These are phyloP conservation scores for Eupelmus urozonus DNA, from an alignment of 2,888 invertebrate species.

Conservation along the genomic window DNA sequence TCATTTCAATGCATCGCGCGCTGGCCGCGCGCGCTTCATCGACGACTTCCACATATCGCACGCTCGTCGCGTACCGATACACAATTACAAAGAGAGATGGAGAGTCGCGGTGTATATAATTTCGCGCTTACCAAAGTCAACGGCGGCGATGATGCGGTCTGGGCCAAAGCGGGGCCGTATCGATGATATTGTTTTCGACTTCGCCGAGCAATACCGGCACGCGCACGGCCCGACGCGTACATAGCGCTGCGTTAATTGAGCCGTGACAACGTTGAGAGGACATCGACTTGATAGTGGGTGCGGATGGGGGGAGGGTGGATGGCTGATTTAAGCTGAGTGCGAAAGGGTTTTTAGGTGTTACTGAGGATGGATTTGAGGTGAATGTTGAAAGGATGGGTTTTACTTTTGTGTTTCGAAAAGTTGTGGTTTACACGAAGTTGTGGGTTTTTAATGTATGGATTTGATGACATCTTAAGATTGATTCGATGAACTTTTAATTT, in stretches of 20 bases:
- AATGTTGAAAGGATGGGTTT: no score
- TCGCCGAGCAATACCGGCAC: not conserved
- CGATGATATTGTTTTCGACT: slow-evolving; percentile 50
- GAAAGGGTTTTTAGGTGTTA: no score
- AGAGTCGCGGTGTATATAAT: slow-evolving; percentile 39
- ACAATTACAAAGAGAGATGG: slow-evolving; percentile 47
- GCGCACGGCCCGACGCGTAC: not conserved
- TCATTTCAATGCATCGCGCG: slow-evolving; percentile 33
- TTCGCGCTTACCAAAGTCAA: no score
- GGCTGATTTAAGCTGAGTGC: no score
- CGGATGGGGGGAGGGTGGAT: no score
- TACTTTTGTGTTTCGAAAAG: no score
- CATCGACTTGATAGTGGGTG: not conserved
- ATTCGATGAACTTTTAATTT: no score
- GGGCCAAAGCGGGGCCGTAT: not conserved
- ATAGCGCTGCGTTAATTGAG: slow-evolving; percentile 44
- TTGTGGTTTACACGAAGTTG: no score
- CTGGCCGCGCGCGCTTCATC: slow-evolving; percentile 30
- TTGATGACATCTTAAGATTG: no score
- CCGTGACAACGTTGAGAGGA: slow-evolving; percentile 13
- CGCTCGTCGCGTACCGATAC: slow-evolving; percentile 43
- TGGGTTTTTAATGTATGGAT: no score
- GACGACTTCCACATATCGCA: slow-evolving; percentile 50
- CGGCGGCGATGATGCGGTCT: no score
- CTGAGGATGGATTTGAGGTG: no score